These are phyloP conservation scores for Pachydiplax longipennis DNA, from an alignment of 2,888 invertebrate species.

Conservation along the genomic window DNA sequence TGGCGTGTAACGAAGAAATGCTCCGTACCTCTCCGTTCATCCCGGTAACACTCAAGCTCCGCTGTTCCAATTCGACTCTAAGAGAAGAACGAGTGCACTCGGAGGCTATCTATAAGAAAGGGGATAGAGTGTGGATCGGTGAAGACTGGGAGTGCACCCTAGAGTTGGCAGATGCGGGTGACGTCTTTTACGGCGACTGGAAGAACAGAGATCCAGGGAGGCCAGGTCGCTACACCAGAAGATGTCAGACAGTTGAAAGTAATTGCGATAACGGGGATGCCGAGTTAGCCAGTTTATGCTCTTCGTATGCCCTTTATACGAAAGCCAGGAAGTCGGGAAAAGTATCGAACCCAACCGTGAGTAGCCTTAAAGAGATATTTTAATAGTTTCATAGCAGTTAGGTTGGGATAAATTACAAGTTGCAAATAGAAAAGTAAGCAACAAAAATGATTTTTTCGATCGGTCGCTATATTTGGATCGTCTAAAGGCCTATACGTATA, in stretches of 20 bases:
- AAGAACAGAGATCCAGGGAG: not conserved
- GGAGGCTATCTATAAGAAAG: not conserved
- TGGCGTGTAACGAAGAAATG: slow-evolving; percentile 53
- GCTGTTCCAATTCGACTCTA: not conserved
- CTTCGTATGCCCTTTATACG: slow-evolving; percentile 50
- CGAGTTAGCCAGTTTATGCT: slow-evolving; percentile 48
- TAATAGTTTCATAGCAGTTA: too few relatives aligned
- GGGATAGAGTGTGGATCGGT: not conserved
- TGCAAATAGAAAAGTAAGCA: too few relatives aligned
- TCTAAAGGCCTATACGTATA: too few relatives aligned
- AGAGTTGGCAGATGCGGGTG: not conserved
- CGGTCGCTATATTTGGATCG: too few relatives aligned
- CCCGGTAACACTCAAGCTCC: slow-evolving; percentile 37
- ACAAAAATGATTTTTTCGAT: too few relatives aligned
- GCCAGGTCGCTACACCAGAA: slow-evolving; percentile 8
- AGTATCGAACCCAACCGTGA: too few relatives aligned
- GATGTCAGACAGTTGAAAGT: not conserved
- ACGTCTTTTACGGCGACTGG: not conserved
- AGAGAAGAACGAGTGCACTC: not conserved
- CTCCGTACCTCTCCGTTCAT: not conserved
- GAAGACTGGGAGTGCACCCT: slow-evolving; percentile 3
- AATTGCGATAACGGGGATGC: slow-evolving; percentile 4
- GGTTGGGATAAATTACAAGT: too few relatives aligned
- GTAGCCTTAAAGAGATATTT: too few relatives aligned
- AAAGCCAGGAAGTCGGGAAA: not conserved